Percentiles rank a stretch among this genome's conserved stretches.
phyloP scores from a whole-genome alignment of 2,113 vertebrate genomes.

The Speoplatyrhinus poulsoni region DNA sequence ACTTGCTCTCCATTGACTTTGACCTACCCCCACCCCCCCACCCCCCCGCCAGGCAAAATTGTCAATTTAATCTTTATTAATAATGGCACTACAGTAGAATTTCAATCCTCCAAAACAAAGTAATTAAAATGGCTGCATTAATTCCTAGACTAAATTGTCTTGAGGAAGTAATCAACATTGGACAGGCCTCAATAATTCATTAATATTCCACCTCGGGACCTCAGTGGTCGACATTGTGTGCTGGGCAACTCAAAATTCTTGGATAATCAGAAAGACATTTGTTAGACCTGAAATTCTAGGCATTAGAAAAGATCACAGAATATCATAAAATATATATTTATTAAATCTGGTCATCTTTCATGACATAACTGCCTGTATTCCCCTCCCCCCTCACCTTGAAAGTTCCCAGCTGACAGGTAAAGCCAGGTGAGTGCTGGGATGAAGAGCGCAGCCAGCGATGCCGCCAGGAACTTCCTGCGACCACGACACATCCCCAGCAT shows the following conservation, averaged over 20 bases:
- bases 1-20: constrained; percentile 45
- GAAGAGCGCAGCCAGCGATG: constrained; percentile 89
- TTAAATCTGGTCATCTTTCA: too few relatives aligned
- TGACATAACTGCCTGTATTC: neutral
- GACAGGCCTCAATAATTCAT: constrained; percentile 64
- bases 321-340: neutral
- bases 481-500: constrained; percentile 99
- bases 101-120: constrained; percentile 59
- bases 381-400: constrained; percentile 83
- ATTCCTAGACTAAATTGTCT: constrained; percentile 49
- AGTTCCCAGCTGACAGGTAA: constrained; percentile 91
- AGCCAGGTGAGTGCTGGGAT: constrained; percentile 96
- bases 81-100: constrained; percentile 51
- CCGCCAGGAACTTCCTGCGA: constrained; percentile 96
- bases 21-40: constrained; percentile 13
- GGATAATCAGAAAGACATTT: neutral
- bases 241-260: constrained; percentile 21
- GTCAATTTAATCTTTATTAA: constrained; percentile 72
- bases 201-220: constrained; percentile 45
- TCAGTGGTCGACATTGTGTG: neutral
- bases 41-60: constrained; percentile 51
- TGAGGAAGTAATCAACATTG: constrained; percentile 64
- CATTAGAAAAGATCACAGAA: neutral
- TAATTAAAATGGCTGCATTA: constrained; percentile 60
- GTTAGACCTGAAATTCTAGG: neutral